Conservation (phyloP, 1,140 invertebrate species). For the Dreissena rostriformis region DNA sequence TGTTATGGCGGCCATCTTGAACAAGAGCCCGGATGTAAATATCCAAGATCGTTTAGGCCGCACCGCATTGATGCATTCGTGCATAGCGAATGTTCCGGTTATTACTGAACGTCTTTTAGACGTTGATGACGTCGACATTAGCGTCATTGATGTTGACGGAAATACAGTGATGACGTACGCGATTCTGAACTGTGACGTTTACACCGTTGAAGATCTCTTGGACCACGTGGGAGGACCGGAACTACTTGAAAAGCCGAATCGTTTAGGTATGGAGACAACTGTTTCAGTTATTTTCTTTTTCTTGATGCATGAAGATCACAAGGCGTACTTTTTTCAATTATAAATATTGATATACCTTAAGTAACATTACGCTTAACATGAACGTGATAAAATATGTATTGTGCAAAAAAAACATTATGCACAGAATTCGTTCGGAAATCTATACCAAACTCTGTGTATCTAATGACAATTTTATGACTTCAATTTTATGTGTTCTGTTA, state of each 20-base stretch:
- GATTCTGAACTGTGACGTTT: constrained; percentile 37
- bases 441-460: not conserved
- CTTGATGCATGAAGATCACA: not conserved
- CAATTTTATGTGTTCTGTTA: no score
- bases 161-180: constrained; percentile 45
- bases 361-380: no score
- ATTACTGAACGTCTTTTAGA: constrained; percentile 39
- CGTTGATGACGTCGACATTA: constrained; percentile 6
- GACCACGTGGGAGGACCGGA: constrained; percentile 14
- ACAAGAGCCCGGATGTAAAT: constrained; percentile 44
- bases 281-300: not conserved
- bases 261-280: constrained; percentile 27
- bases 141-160: constrained; percentile 38
- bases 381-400: not conserved
- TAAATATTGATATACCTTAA: no score
- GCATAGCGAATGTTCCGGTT: constrained; percentile 37
- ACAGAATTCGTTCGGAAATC: no score
- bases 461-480: not conserved
- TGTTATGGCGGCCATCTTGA: constrained; percentile 37
- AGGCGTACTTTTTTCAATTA: no score
- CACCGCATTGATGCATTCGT: constrained; percentile 51
- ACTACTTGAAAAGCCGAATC: constrained; percentile 25
- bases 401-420: not conserved
- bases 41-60: constrained; percentile 41
- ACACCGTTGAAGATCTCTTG: constrained; percentile 40